A percentile compares a stretch with the other conserved stretches of the same genome.
These are phyloP conservation scores for Ennomos quercinarius DNA, from an alignment of 2,888 invertebrate species.

Conservation along the genomic window DNA sequence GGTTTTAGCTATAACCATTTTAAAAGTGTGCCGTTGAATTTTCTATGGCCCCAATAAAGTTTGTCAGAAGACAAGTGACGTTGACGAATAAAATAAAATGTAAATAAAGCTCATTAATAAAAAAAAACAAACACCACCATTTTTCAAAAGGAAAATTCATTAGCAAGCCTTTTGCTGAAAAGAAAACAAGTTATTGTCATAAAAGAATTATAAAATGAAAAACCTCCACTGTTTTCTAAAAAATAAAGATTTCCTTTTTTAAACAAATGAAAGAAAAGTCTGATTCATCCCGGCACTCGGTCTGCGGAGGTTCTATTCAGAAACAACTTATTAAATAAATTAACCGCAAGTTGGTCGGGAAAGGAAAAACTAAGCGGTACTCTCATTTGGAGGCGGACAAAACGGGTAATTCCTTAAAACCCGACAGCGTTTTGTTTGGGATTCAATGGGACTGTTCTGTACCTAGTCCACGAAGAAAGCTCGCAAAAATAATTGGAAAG, in stretches of 20 bases:
- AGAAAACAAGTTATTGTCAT: slow-evolving; percentile 48
- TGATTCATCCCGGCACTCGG: slow-evolving; percentile 69
- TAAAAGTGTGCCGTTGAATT: slow-evolving; percentile 10
- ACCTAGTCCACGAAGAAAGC: slow-evolving; percentile 75
- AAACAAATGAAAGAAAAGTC: slow-evolving; percentile 69
- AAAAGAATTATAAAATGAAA: slow-evolving; percentile 47
- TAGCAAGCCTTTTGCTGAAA: slow-evolving; percentile 43
- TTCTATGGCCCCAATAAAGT: slow-evolving; percentile 19
- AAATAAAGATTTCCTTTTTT: slow-evolving; percentile 29
- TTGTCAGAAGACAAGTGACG: slow-evolving; percentile 18
- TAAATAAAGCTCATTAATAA: slow-evolving; percentile 21
- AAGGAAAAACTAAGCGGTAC: slow-evolving; percentile 76
- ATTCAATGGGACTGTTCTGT: slow-evolving; percentile 66
- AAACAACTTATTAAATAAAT: slow-evolving; percentile 83
- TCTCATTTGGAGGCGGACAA: slow-evolving; percentile 57
- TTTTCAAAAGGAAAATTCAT: slow-evolving; percentile 40
- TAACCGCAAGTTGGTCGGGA: slow-evolving; percentile 78
- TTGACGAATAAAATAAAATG: slow-evolving; percentile 26
- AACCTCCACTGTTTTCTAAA: slow-evolving; percentile 47
- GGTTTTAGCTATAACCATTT: not conserved
- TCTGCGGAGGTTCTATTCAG: slow-evolving; percentile 71
- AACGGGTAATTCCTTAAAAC: slow-evolving; percentile 79
- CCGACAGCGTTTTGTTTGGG: slow-evolving; percentile 67
- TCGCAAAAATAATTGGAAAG: slow-evolving; percentile 84
- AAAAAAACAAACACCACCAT: slow-evolving; percentile 7